Conservation (phyloP, 2,888 invertebrate genomes). For the Tolmerus cingulatus region DNA sequence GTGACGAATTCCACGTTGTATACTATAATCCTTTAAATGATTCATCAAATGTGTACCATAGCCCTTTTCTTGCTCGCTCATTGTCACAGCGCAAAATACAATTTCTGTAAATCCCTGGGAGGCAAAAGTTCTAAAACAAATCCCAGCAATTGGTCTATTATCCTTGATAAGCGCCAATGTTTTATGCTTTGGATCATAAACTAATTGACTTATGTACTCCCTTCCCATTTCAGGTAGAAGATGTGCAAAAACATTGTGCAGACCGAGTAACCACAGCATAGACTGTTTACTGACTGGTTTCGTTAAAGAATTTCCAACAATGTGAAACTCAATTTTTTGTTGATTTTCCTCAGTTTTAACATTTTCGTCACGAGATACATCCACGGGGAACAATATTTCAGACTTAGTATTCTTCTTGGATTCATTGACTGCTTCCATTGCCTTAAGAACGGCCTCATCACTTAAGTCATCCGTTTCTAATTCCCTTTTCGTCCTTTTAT, state of each 20-base stretch:
- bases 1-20: slow-evolving; percentile 87
- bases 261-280: slow-evolving; percentile 83
- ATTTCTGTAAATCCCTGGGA: slow-evolving; percentile 97
- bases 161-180: slow-evolving; percentile 91
- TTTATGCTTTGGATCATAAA: slow-evolving; percentile 95
- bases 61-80: slow-evolving; percentile 95
- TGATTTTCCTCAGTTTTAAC: slow-evolving; percentile 89
- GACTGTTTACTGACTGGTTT: slow-evolving; percentile 87
- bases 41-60: slow-evolving; percentile 99
- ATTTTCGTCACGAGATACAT: slow-evolving; percentile 88
- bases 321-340: slow-evolving; percentile 91
- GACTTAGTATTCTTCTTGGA: slow-evolving; percentile 71
- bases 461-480: slow-evolving; percentile 73
- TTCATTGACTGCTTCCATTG: slow-evolving; percentile 83
- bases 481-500: slow-evolving; percentile 53
- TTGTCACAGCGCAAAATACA: slow-evolving; percentile 97
- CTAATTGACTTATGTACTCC: slow-evolving; percentile 93
- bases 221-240: slow-evolving; percentile 97
- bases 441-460: slow-evolving; percentile 80
- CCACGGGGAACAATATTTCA: slow-evolving; percentile 75
- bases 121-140: slow-evolving; percentile 94
- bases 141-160: slow-evolving; percentile 93
- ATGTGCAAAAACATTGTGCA: slow-evolving; percentile 94
- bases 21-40: slow-evolving; percentile 96
- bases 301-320: slow-evolving; percentile 91